A percentile compares a stretch with the other conserved stretches of the same genome.
These are phyloP conservation scores for Hydractinia echinata DNA, from an alignment of 30 jellyfish, hydroid and myxozoan species.

Conservation along the genomic window DNA sequence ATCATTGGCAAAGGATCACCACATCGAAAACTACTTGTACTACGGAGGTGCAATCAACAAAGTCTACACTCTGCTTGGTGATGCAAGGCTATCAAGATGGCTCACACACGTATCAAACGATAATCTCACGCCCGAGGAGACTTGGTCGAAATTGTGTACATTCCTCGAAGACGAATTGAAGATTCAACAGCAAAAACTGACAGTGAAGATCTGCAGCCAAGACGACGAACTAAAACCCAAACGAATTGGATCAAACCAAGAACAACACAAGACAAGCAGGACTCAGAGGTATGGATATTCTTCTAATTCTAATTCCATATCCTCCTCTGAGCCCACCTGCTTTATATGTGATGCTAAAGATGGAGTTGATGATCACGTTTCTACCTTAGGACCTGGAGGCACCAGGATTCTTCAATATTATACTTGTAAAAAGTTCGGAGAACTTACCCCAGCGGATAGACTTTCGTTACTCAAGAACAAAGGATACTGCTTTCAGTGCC, in stretches of 20 bases:
- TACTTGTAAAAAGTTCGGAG: conserved; percentile 13
- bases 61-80: neutral
- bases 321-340: neutral
- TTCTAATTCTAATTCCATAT: neutral
- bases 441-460: conserved; percentile 4
- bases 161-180: neutral
- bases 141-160: neutral
- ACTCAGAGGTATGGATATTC: conserved; percentile 2
- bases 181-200: neutral
- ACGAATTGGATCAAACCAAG: neutral
- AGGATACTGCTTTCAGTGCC: conserved; percentile 27
- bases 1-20: neutral
- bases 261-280: neutral
- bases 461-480: conserved; percentile 8
- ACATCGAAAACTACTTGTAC: conserved; percentile 2
- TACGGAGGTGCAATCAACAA: conserved; percentile 3
- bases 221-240: neutral
- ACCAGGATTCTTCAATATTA: conserved; percentile 15
- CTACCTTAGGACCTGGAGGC: conserved; percentile 19
- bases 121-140: neutral
- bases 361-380: conserved; percentile 14
- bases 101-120: neutral
- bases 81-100: neutral
- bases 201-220: neutral
- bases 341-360: conserved; percentile 22